phyloP scores from a whole-genome alignment of 2,888 invertebrate genomes.

The Zygogramma bicolorata region DNA sequence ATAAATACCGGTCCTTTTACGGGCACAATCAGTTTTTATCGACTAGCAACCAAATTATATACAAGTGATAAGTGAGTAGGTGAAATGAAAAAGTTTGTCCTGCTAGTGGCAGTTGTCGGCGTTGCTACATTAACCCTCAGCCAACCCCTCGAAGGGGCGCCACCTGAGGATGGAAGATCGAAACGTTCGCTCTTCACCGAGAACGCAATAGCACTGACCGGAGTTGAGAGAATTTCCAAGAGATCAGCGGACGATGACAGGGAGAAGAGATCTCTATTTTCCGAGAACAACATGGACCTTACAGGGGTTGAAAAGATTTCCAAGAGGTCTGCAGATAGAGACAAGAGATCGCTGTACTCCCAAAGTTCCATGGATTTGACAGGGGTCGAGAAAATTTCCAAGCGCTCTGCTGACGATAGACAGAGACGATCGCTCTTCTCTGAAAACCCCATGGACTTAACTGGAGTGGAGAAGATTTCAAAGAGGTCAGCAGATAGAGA shows the following conservation, averaged over 20 bases:
- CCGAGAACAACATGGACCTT: not conserved
- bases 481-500: constrained; percentile 25
- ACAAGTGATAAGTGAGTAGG: constrained; percentile 22
- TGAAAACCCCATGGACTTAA: constrained; percentile 17
- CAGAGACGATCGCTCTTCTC: constrained; percentile 25
- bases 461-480: constrained; percentile 38
- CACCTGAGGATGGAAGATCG: constrained; percentile 24
- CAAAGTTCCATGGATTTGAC: constrained; percentile 27
- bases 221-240: constrained; percentile 38
- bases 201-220: constrained; percentile 18
- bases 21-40: not conserved
- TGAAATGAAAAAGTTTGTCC: constrained; percentile 40
- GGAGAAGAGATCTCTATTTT: constrained; percentile 10
- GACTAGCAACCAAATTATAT: not conserved
- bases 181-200: constrained; percentile 39
- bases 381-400: constrained; percentile 39
- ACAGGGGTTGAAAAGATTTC: constrained; percentile 35
- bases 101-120: constrained; percentile 31
- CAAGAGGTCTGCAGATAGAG: constrained; percentile 17
- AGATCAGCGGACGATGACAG: constrained; percentile 10
- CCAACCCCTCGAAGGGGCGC: constrained; percentile 29
- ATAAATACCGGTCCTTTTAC: constrained; percentile 25
- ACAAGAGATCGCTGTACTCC: constrained; percentile 33
- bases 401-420: constrained; percentile 24
- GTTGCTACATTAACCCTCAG: constrained; percentile 18